phyloP scores from a whole-genome alignment of 2,797 vertebrate species.

The Gymnothorax reevesii region DNA sequence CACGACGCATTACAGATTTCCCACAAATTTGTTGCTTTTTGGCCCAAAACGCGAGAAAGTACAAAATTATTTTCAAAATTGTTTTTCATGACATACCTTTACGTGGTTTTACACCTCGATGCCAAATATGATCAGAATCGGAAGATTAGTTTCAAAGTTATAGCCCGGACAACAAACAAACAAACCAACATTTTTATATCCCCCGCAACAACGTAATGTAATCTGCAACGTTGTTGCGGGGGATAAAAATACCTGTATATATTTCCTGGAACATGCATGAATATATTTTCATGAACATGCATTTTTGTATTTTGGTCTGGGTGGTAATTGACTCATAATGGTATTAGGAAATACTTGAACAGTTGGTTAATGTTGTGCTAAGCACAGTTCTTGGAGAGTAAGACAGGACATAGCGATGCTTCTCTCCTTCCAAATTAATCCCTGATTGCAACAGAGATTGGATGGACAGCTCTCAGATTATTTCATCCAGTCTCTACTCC shows the following conservation, averaged over 20 bases:
- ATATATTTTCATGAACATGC: not conserved
- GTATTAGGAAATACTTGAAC: not conserved
- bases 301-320: not conserved
- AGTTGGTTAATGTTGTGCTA: conserved; percentile 8
- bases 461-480: conserved; percentile 11
- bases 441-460: not conserved
- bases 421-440: not conserved
- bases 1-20: too few relatives aligned
- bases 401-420: not conserved
- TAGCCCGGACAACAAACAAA: too few relatives aligned
- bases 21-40: too few relatives aligned
- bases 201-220: too few relatives aligned
- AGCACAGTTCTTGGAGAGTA: not conserved
- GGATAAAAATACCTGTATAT: not conserved
- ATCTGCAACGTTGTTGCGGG: too few relatives aligned
- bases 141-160: too few relatives aligned
- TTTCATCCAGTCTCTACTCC: not conserved
- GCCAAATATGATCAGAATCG: too few relatives aligned
- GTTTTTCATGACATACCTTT: too few relatives aligned
- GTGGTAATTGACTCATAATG: conserved; percentile 6
- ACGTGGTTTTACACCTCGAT: too few relatives aligned
- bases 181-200: too few relatives aligned
- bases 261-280: not conserved
- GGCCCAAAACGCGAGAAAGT: too few relatives aligned
- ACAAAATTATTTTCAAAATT: too few relatives aligned